A percentile compares a stretch with the other conserved stretches of the same genome.
phyloP scores from a whole-genome alignment of 2,113 vertebrate species.

The Pyrgilauda ruficollis region DNA sequence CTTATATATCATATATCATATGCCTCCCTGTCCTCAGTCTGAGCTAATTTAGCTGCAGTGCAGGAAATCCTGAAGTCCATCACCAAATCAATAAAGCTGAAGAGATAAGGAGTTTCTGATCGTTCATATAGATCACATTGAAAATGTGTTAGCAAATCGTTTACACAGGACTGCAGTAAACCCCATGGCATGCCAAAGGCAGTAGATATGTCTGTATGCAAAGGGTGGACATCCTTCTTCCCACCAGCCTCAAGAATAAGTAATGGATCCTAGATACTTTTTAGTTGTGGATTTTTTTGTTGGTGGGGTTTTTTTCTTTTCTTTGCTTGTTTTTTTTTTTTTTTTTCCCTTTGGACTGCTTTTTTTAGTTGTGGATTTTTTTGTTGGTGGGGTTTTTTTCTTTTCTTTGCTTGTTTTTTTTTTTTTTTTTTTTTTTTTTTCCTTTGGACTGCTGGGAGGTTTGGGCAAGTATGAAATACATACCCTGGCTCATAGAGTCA shows the following conservation, averaged over 20 bases:
- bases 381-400: accelerated
- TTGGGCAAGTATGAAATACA: neutral
- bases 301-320: accelerated
- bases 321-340: neutral
- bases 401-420: neutral
- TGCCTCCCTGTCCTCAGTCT: neutral
- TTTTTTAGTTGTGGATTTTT: neutral
- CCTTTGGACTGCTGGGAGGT: neutral
- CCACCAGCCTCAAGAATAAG: neutral
- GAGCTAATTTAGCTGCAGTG: neutral
- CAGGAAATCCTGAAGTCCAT: neutral
- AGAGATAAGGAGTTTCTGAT: neutral
- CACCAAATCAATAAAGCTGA: neutral
- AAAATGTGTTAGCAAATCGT: neutral
- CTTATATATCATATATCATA: neutral
- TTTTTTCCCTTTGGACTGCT: neutral
- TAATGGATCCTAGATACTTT: neutral
- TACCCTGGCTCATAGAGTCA: neutral
- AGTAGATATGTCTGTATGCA: neutral
- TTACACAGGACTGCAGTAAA: neutral
- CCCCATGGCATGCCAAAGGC: neutral
- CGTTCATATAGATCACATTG: neutral
- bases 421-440: too few species aligned
- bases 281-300: neutral
- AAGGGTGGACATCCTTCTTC: neutral